A percentile compares a stretch with the other conserved stretches of the same genome.
Conservation (phyloP, 1,140 invertebrate genomes). For the Whitmania pigra region DNA sequence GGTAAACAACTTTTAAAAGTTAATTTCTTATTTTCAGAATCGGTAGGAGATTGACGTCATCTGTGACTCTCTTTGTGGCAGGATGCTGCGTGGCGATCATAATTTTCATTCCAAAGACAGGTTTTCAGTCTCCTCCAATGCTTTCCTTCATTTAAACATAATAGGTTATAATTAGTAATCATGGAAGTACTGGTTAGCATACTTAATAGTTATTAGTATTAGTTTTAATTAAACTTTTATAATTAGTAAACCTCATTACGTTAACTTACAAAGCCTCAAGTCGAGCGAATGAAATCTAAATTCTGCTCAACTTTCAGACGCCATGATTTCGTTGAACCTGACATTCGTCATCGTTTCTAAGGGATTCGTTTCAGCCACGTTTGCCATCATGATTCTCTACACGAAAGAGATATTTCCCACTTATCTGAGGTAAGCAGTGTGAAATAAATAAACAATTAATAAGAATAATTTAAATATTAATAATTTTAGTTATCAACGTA, state of each 20-base stretch:
- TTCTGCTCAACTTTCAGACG: too few species aligned
- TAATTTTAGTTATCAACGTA: background rate
- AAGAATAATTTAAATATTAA: background rate
- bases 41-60: conserved; percentile 4
- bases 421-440: conserved; percentile 3
- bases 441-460: background rate
- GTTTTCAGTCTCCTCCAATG: background rate
- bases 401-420: conserved; percentile 17
- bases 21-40: background rate
- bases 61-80: conserved; percentile 9
- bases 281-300: too few species aligned
- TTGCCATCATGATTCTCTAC: conserved; percentile 13
- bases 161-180: too few species aligned
- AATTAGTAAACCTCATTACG: too few species aligned
- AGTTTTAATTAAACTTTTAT: too few species aligned
- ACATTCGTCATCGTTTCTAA: conserved; percentile 9
- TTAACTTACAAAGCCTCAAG: too few species aligned
- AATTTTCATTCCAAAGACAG: conserved; percentile 16
- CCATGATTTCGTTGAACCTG: background rate
- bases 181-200: too few species aligned
- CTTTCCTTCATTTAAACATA: background rate
- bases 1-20: too few species aligned
- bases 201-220: too few species aligned
- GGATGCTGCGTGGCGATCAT: conserved; percentile 1
- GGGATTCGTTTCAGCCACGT: conserved; percentile 1